Evolutionary conservation across 2,888 invertebrate genomes (phyloP).

Genomic region (Synergus itoensis): DNA sequence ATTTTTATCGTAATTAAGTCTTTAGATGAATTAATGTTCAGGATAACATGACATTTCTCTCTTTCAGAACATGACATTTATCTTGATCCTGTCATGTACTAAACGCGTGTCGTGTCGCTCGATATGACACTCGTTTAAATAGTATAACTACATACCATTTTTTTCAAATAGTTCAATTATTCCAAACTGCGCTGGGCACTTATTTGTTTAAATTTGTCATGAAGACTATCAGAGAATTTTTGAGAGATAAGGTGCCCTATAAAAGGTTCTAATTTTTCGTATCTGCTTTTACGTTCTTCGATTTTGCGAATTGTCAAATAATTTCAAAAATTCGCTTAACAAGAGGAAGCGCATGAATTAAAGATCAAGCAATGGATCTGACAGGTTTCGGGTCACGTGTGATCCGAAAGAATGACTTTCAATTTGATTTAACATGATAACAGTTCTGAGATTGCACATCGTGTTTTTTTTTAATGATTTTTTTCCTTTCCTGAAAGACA

Average conservation of each 20-base stretch:
- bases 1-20: not conserved
- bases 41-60: not conserved
- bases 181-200: not conserved
- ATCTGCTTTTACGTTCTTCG: too few relatives aligned
- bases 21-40: not conserved
- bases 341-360: not conserved
- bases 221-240: not conserved
- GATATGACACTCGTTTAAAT: slow-evolving; percentile 54
- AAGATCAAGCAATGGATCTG: not conserved
- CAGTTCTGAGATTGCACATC: not conserved
- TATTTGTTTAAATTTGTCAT: not conserved
- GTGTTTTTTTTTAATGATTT: not conserved
- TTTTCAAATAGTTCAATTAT: not conserved
- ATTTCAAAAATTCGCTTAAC: not conserved
- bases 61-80: too few relatives aligned
- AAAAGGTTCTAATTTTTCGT: too few relatives aligned
- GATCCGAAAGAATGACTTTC: not conserved
- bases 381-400: slow-evolving; percentile 11
- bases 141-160: not conserved
- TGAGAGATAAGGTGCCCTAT: not conserved
- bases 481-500: not conserved
- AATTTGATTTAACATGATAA: not conserved
- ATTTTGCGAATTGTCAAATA: not conserved
- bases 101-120: slow-evolving; percentile 52
- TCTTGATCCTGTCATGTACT: slow-evolving; percentile 48